phyloP scores from a whole-genome alignment of 2,113 vertebrate genomes.

The Gila orcuttii region DNA sequence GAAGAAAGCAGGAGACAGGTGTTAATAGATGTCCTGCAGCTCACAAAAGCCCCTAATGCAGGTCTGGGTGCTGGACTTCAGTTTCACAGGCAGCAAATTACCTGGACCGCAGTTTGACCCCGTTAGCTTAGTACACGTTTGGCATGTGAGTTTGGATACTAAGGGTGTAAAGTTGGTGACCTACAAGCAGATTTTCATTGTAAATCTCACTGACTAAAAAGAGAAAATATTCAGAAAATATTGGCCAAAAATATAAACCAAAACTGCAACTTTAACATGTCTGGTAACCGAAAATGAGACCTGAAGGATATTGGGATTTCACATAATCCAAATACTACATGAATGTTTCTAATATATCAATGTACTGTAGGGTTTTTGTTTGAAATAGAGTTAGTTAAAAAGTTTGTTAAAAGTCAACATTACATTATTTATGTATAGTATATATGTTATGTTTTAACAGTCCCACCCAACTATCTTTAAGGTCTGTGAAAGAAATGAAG shows the following conservation, averaged over 20 bases:
- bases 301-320: background rate
- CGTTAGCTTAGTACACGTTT: constrained; percentile 50
- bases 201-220: background rate
- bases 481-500: too few species aligned
- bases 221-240: background rate
- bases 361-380: background rate
- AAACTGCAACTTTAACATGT: background rate
- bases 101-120: constrained; percentile 74
- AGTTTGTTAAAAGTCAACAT: too few species aligned
- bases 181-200: background rate
- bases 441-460: background rate
- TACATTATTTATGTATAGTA: too few species aligned
- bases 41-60: constrained; percentile 70
- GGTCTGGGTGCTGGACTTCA: constrained; percentile 56
- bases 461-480: too few species aligned
- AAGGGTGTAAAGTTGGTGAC: background rate
- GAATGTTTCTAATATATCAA: background rate
- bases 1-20: constrained; percentile 71
- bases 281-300: background rate
- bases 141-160: constrained; percentile 6
- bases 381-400: too few species aligned
- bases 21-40: constrained; percentile 81
- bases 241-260: background rate
- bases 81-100: constrained; percentile 80
- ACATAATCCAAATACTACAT: too few species aligned